Percentiles rank a stretch among this genome's conserved stretches.
Conservation (phyloP, 2,888 invertebrate genomes). For the Ochropleura plecta region DNA sequence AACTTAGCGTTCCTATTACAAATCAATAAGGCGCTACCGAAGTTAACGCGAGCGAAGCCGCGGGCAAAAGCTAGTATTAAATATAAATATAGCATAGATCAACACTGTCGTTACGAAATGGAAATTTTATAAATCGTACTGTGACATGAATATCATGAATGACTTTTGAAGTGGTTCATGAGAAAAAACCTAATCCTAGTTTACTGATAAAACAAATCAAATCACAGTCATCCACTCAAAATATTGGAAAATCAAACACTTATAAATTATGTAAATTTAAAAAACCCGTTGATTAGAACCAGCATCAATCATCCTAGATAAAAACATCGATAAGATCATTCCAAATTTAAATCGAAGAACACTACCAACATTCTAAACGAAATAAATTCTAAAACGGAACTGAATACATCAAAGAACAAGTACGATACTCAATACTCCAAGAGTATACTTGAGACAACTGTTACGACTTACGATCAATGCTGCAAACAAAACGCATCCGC, state of each 20-base stretch:
- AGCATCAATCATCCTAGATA: slow-evolving; percentile 25
- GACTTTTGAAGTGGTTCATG: slow-evolving; percentile 6
- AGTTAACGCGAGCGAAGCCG: no score
- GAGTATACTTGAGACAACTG: slow-evolving; percentile 32
- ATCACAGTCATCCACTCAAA: slow-evolving; percentile 4
- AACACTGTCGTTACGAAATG: background rate
- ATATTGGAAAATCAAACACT: slow-evolving; percentile 1
- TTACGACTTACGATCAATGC: slow-evolving; percentile 44
- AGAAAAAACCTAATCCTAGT: background rate
- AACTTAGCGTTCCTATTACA: no score
- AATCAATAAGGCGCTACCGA: no score
- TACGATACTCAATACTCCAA: slow-evolving; percentile 24
- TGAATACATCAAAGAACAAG: slow-evolving; percentile 47
- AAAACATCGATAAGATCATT: slow-evolving; percentile 16
- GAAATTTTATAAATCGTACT: no score
- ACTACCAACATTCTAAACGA: slow-evolving; percentile 24
- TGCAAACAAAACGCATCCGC: slow-evolving; percentile 50
- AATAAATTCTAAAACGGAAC: slow-evolving; percentile 30
- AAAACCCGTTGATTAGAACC: slow-evolving; percentile 22
- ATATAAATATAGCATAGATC: background rate
- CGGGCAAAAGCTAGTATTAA: no score
- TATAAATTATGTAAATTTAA: background rate
- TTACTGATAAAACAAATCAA: slow-evolving; percentile 27
- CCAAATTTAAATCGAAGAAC: background rate
- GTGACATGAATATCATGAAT: no score